Base-by-base conservation (phyloP, 2,888 invertebrate species). In the Drosophila engyochracea region DNA sequence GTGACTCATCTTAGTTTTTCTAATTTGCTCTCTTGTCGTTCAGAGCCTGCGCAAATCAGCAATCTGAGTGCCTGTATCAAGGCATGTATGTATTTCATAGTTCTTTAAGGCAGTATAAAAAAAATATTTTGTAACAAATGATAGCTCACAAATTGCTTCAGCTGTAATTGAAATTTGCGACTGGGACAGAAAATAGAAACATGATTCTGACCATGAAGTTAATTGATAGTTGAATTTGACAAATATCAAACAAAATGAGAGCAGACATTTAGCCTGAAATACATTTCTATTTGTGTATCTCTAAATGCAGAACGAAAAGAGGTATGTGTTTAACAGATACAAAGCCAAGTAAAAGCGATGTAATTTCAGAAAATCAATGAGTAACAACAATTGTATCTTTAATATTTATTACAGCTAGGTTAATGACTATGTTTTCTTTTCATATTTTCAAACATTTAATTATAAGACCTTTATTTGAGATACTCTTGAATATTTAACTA, bases 81-180 rank as follows among this genome's bases (percentile, higher is more conserved):
- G 47, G 44, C 25, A 35, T 64, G 19, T 60, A 12, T 61, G 35
- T 64, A 35, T 65, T 49, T 49, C 31, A 60, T 47, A 28, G 33
- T 55, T 28, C 47, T 70, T 44, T 57, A 31, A 1, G 49, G 19
- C 25, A 47, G 39, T 31, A 57, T 62, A 70, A 60, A 65, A 66
- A 68, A 82, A 74, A 72, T 73, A 77, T 79, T 81, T 72, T 78
- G 72, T 55, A 70, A 71, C 71, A 65, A 84, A 81, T 74, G 77
- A 71, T 70, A 67, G 69, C 60, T 65, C 41, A 68, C 62, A 74
- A 72, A 62, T 71, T 57, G 64, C 67, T 59, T 64, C 30, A 70
- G 62, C 49, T 55, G 68, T 81, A 89, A 83, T 89, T 81, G 82
- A 74, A 83, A 70, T 71, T 60, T 74, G 66, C 39, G 39, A 54